phyloP scores from a whole-genome alignment of 1,140 invertebrate genomes.

The Apis florea region DNA sequence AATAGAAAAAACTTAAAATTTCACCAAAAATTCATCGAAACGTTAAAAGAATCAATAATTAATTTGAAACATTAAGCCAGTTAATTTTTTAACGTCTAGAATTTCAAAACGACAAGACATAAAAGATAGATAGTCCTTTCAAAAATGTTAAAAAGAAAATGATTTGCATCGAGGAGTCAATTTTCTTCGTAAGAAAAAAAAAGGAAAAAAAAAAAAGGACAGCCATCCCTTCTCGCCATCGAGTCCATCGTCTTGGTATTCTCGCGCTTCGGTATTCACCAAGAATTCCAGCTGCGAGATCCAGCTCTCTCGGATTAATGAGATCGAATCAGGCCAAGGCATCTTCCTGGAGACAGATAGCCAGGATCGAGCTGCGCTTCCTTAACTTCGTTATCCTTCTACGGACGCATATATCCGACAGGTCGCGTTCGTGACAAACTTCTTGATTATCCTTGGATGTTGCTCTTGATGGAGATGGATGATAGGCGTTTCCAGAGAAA shows the following conservation, averaged over 20 bases:
- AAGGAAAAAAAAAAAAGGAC: no score
- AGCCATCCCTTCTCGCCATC: not conserved
- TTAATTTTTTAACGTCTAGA: no score
- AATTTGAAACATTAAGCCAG: no score
- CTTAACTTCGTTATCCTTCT: conserved; percentile 39
- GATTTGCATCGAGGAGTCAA: conserved; percentile 5
- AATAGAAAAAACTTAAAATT: no score
- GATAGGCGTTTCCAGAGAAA: conserved; percentile 6
- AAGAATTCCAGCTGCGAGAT: conserved; percentile 5
- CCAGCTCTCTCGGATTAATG: conserved; percentile 36
- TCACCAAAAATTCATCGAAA: no score
- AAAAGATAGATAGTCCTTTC: not conserved
- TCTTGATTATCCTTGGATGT: conserved; percentile 31
- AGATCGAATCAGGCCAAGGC: conserved; percentile 44
- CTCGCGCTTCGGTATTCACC: conserved; percentile 32
- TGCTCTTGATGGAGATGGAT: not conserved
- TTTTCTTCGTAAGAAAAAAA: not conserved
- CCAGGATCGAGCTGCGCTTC: conserved; percentile 10
- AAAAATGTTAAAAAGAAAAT: not conserved
- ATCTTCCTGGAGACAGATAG: conserved; percentile 24
- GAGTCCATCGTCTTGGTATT: not conserved
- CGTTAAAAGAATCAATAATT: no score
- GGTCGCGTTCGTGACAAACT: conserved; percentile 38
- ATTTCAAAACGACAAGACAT: not conserved
- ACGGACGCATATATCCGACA: conserved; percentile 14